Conservation (phyloP, 2,113 vertebrate genomes). For the Agapornis roseicollis region DNA sequence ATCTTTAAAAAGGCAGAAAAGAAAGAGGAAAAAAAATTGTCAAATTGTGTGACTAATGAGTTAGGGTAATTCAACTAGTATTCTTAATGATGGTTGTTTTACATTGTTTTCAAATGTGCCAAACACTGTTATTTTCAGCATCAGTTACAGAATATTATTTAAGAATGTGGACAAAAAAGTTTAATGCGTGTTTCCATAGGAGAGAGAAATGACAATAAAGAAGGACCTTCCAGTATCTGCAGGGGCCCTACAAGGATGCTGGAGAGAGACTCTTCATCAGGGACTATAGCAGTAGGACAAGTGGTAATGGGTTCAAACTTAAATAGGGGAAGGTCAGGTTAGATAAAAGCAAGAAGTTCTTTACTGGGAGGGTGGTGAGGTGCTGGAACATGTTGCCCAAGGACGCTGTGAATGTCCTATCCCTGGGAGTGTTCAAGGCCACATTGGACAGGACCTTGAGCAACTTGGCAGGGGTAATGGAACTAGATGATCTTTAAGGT, state of each 20-base stretch:
- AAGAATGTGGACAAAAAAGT: not conserved
- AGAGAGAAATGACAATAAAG: not conserved
- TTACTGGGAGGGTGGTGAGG: not conserved
- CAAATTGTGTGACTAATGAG: not conserved
- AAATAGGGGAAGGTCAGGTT: not conserved
- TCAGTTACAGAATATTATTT: not conserved
- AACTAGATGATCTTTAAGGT: not conserved
- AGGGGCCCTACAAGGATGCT: not conserved
- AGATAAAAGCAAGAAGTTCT: not conserved
- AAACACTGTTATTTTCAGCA: not conserved
- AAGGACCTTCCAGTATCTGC: not conserved
- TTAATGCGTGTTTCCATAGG: not conserved
- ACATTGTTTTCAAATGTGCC: not conserved
- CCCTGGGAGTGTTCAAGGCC: not conserved
- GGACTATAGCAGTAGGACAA: not conserved
- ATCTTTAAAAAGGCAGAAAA: not conserved
- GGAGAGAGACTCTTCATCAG: not conserved
- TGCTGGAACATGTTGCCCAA: not conserved
- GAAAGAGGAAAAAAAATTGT: not conserved
- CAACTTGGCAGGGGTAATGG: not conserved
- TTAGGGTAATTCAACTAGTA: not conserved
- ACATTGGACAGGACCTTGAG: not conserved
- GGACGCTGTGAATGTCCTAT: not conserved
- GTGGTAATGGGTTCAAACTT: not conserved
- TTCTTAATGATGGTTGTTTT: not conserved